phyloP scores from a whole-genome alignment of 2,113 vertebrate species.

The Puffinus mauretanicus region DNA sequence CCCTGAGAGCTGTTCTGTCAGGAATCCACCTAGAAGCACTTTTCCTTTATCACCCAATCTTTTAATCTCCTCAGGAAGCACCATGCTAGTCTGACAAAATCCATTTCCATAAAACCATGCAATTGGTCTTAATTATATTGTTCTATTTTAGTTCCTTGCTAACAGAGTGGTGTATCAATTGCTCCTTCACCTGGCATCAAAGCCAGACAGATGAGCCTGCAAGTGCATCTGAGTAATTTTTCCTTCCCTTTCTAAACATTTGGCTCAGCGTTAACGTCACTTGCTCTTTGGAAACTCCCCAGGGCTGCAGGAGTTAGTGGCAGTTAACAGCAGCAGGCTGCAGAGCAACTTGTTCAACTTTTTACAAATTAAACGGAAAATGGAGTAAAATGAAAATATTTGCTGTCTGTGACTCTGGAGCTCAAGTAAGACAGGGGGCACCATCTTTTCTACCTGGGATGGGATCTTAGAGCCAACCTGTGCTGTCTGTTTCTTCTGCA shows the following conservation, averaged over 20 bases:
- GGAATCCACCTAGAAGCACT: not conserved
- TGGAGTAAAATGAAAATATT: not conserved
- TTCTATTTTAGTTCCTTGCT: not conserved
- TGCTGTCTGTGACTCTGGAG: not conserved
- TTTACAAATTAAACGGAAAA: not conserved
- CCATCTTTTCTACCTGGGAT: not conserved
- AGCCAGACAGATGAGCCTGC: not conserved
- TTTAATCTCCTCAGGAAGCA: not conserved
- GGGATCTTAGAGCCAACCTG: not conserved
- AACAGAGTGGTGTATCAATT: not conserved
- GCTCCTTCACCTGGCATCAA: not conserved
- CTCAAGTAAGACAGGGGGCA: not conserved
- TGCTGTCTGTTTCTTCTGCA: not conserved
- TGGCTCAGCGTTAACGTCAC: not conserved
- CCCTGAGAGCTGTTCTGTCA: not conserved
- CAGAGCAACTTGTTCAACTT: not conserved
- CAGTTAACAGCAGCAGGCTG: not conserved
- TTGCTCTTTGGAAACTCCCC: not conserved
- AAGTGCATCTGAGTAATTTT: not conserved
- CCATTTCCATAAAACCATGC: not conserved
- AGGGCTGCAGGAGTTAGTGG: not conserved
- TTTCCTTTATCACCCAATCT: not conserved
- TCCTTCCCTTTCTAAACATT: not conserved
- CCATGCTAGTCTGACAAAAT: not conserved
- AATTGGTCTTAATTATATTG: slow-evolving; percentile 9